Conservation (phyloP, 2,888 invertebrate genomes). For the Antheraea assamensis region DNA sequence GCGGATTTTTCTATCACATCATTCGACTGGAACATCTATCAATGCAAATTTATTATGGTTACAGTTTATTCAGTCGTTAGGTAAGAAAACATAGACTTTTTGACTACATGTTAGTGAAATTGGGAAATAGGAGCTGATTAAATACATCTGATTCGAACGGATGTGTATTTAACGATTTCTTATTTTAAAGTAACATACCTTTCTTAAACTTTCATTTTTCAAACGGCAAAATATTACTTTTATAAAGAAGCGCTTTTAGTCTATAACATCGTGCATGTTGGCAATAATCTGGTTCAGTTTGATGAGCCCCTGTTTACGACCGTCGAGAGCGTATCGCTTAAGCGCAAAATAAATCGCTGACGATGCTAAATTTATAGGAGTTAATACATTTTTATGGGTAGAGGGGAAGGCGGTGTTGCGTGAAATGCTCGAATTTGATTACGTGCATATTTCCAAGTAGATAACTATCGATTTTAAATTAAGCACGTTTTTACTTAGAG, state of each 20-base stretch:
- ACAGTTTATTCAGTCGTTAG: constrained; percentile 37
- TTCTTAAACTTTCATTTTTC: constrained; percentile 32
- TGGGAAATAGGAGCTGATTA: not conserved
- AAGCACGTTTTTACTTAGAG: constrained; percentile 26
- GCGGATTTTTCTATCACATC: constrained; percentile 56
- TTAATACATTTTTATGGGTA: constrained; percentile 72
- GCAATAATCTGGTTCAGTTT: constrained; percentile 61
- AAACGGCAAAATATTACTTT: constrained; percentile 31
- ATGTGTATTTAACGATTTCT: not conserved
- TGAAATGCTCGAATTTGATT: constrained; percentile 57
- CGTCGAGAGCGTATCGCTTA: constrained; percentile 62
- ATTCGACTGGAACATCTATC: constrained; percentile 62
- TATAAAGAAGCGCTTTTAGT: constrained; percentile 46
- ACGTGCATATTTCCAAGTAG: constrained; percentile 38
- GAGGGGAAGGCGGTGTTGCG: constrained; percentile 52
- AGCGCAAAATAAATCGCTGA: constrained; percentile 72
- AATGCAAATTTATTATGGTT: constrained; percentile 64
- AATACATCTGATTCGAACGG: not conserved
- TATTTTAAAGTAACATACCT: too few species aligned
- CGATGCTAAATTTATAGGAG: constrained; percentile 72
- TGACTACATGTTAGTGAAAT: not conserved
- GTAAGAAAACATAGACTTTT: constrained; percentile 29
- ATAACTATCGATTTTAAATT: constrained; percentile 35
- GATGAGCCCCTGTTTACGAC: constrained; percentile 71
- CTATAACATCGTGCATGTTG: constrained; percentile 57